Evolutionary conservation across 2,888 invertebrate genomes (phyloP).

Genomic region (Archips xylosteana): DNA sequence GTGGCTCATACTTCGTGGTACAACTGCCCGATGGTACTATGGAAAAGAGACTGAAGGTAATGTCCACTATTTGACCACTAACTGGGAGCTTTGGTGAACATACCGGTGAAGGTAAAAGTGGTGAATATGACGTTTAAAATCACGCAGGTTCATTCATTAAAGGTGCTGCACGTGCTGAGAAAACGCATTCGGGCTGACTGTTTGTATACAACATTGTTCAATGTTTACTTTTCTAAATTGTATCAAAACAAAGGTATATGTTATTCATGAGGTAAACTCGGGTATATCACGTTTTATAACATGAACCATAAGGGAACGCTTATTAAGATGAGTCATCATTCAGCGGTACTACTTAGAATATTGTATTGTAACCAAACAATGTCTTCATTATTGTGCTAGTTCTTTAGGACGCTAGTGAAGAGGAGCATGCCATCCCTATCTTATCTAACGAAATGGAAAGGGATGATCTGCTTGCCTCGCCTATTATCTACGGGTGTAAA

Average conservation of each 20-base stretch:
- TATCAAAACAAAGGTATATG: not conserved
- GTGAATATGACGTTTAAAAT: not conserved
- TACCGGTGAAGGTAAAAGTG: constrained; percentile 28
- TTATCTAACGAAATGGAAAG: not conserved
- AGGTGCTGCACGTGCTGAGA: constrained; percentile 2
- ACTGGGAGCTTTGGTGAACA: constrained; percentile 38
- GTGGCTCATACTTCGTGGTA: constrained; percentile 94
- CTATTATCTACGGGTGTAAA: not conserved
- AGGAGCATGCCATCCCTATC: not conserved
- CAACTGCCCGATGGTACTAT: constrained; percentile 96
- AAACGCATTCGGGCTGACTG: not conserved
- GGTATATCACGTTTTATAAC: not conserved
- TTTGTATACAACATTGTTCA: not conserved
- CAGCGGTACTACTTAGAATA: not conserved
- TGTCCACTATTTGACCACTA: constrained; percentile 29
- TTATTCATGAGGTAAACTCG: not conserved
- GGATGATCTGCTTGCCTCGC: not conserved
- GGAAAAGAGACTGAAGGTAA: constrained; percentile 95
- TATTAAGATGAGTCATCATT: not conserved
- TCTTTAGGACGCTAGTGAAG: not conserved
- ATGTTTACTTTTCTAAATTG: not conserved
- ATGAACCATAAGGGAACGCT: not conserved
- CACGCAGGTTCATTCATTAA: constrained; percentile 8
- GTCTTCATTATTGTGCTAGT: not conserved
- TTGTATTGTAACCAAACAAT: constrained; percentile 1